Evolutionary conservation across 2,113 vertebrate genomes (phyloP), one percentile per base, ranked within the genome.

Genomic region (Chelonoidis abingdonii): DNA sequence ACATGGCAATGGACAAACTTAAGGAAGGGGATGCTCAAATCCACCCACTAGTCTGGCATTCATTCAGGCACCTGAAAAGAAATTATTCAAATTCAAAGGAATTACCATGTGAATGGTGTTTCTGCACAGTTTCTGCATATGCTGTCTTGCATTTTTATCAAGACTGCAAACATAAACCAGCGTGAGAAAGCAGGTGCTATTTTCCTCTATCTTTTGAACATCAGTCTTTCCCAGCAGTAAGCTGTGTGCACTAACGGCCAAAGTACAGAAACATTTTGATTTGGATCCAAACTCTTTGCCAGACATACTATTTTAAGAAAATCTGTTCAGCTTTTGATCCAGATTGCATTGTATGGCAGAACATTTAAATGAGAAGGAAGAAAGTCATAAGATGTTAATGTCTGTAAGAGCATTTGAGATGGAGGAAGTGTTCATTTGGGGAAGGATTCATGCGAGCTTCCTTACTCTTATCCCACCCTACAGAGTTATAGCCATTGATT

Each of bases 71-170:
- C 96, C 98, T 98, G 97, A 98, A 98, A 98, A 98, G 97, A 98
- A 98, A 97, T 97, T 97, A 98, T 97, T 97, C 97, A 97, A 79
- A 94, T 96, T 98, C 97, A 98, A 98, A 98, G 83, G 83, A 98
- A 98, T 98, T 98, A 98, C 95, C 98, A 98, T 98, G 96, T 98
- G 98, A 98, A 98, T 98, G 96, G 96, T 53, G 83, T 91, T 98
- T 98, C 98, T 2, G 16, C 90, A 96, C 94, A 92, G 96, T 97
- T 98, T 98, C 98, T 98, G 96, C 93, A 97, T 98, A 97, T 95
- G 96, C 95, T 95, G 91, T 88, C 98, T 96, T 97, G 98, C 95
- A 98, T 98, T 98, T 98, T 98, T 98, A 98, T 98, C 96, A 97
- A 97, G 98, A 97, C 38, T n/a, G 95, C 95, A 98, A 98, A 98